These are phyloP conservation scores for Bradynema listronoti DNA, from an alignment of 1,140 invertebrate genomes.

Conservation along the genomic window DNA sequence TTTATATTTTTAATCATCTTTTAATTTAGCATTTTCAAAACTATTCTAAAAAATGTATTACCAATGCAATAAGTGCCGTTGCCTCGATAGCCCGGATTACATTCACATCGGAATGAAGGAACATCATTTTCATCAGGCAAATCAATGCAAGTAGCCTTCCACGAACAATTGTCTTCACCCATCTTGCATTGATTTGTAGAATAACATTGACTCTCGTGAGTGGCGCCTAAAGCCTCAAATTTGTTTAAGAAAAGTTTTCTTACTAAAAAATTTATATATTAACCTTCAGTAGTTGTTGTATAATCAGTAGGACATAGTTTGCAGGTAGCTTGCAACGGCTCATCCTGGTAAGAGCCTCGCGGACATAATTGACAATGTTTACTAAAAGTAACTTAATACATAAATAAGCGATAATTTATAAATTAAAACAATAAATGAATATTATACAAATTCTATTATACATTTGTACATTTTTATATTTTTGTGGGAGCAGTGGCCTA, in stretches of 20 bases:
- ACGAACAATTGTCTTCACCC: conserved; percentile 58
- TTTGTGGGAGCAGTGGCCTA: too few species aligned
- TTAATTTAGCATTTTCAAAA: too few species aligned
- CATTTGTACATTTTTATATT: too few species aligned
- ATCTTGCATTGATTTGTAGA: conserved; percentile 58
- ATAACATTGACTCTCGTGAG: conserved; percentile 54
- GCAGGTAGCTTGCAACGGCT: conserved; percentile 78
- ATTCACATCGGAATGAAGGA: conserved; percentile 79
- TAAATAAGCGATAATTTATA: too few species aligned
- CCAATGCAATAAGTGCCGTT: conserved; percentile 62
- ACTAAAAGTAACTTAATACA: conserved; percentile 22
- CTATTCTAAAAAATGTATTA: conserved; percentile 63
- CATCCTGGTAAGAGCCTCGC: conserved; percentile 83
- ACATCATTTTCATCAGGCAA: conserved; percentile 78
- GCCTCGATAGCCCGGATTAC: conserved; percentile 85
- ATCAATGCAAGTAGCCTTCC: conserved; percentile 74
- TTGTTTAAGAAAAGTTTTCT: background rate
- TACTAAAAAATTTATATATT: conserved; percentile 47
- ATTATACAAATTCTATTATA: too few species aligned
- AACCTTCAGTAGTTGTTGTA: conserved; percentile 71
- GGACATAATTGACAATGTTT: conserved; percentile 81
- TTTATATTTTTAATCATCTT: conserved; percentile 4
- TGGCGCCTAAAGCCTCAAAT: too few species aligned
- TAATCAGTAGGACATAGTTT: conserved; percentile 82
- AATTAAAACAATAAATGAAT: too few species aligned